phyloP scores from a whole-genome alignment of 2,113 vertebrate species.

The Sander vitreus region DNA sequence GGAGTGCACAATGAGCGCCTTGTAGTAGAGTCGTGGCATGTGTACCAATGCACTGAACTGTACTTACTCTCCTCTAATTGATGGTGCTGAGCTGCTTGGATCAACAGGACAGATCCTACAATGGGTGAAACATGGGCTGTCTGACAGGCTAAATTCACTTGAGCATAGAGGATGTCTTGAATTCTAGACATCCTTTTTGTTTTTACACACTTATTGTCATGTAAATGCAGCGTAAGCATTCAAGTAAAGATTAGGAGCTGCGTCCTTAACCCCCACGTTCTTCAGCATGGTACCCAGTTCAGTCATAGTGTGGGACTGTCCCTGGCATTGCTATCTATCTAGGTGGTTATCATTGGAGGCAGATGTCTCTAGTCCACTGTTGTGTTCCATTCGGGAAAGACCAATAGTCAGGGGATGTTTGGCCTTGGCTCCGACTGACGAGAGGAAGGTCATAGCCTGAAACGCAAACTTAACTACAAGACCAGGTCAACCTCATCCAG shows the following conservation, averaged over 20 bases:
- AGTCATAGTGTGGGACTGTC: conserved; percentile 56
- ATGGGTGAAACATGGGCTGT: conserved; percentile 71
- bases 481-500: conserved; percentile 58
- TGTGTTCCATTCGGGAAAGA: conserved; percentile 75
- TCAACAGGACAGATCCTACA: conserved; percentile 69
- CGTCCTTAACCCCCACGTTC: neutral
- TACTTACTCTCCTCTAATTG: conserved; percentile 78
- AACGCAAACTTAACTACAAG: conserved; percentile 25
- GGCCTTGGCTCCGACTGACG: conserved; percentile 66
- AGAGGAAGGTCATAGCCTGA: conserved; percentile 65
- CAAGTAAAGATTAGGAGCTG: conserved; percentile 29
- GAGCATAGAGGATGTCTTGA: conserved; percentile 21
- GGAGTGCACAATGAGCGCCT: conserved; percentile 80
- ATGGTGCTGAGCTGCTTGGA: conserved; percentile 71
- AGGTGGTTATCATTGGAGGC: conserved; percentile 65
- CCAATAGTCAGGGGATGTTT: conserved; percentile 65
- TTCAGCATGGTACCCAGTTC: conserved; percentile 23
- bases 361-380: conserved; percentile 67
- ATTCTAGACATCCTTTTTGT: conserved; percentile 19
- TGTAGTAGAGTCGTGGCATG: conserved; percentile 78
- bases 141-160: conserved; percentile 30
- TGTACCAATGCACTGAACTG: conserved; percentile 74
- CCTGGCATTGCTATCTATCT: conserved; percentile 52
- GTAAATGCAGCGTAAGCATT: conserved; percentile 40
- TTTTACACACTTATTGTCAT: conserved; percentile 53